phyloP scores from a whole-genome alignment of 2,797 vertebrate genomes.

The Pseudochaenichthys georgianus region DNA sequence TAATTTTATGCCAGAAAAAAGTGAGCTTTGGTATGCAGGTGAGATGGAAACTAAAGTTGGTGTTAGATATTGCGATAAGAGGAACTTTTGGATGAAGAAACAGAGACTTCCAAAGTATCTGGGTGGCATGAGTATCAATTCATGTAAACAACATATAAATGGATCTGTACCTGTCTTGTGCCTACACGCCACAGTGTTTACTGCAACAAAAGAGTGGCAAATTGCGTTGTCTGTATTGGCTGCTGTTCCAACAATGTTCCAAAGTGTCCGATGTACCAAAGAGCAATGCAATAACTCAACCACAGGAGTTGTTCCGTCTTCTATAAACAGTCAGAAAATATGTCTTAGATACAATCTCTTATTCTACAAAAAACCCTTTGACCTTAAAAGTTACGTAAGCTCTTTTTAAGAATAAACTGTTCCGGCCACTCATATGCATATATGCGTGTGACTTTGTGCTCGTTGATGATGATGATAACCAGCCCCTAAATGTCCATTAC shows the following conservation, averaged over 20 bases:
- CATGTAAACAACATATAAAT: constrained; percentile 45
- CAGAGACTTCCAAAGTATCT: constrained; percentile 47
- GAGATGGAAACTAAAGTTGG: constrained; percentile 20
- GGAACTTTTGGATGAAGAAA: constrained; percentile 39
- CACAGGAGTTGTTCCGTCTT: constrained; percentile 30
- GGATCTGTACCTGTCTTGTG: constrained; percentile 66
- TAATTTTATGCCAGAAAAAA: constrained; percentile 28
- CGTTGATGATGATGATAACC: constrained; percentile 63
- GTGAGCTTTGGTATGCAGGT: constrained; percentile 37
- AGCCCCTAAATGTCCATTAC: constrained; percentile 60
- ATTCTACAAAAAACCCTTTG: constrained; percentile 4
- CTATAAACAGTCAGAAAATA: constrained; percentile 27
- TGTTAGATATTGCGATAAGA: constrained; percentile 56
- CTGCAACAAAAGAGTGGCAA: constrained; percentile 69
- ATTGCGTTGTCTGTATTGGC: constrained; percentile 59
- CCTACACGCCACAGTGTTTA: constrained; percentile 69
- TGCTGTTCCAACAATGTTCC: constrained; percentile 55
- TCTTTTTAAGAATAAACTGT: constrained; percentile 5
- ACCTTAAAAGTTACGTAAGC: not conserved
- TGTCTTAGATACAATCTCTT: constrained; percentile 12
- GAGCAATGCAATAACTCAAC: constrained; percentile 41
- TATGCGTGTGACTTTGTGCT: constrained; percentile 28
- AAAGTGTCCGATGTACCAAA: constrained; percentile 25
- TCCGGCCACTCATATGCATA: constrained; percentile 39
- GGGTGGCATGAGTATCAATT: constrained; percentile 74